phyloP scores from a whole-genome alignment of 2,113 vertebrate genomes.

The Vimba vimba region DNA sequence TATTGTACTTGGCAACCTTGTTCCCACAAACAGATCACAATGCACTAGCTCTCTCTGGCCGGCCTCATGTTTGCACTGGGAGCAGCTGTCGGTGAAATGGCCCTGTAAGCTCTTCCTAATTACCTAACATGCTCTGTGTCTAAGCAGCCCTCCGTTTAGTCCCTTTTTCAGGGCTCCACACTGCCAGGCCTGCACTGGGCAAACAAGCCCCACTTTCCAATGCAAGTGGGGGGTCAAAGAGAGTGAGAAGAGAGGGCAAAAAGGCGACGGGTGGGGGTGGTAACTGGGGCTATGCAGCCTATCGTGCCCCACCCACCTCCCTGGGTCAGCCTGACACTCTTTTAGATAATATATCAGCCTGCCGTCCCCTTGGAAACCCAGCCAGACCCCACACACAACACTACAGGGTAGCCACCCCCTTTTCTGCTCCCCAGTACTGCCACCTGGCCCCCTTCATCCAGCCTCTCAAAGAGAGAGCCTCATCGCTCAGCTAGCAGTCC shows the following conservation, averaged over 20 bases:
- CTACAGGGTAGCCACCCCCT: conserved; percentile 62
- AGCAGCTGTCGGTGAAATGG: conserved; percentile 74
- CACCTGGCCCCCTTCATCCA: conserved; percentile 66
- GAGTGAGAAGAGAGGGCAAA: conserved; percentile 29
- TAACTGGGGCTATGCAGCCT: conserved; percentile 30
- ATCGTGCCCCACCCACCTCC: conserved; percentile 45
- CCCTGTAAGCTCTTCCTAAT: conserved; percentile 75
- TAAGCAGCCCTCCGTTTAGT: conserved; percentile 64
- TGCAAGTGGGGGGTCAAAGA: conserved; percentile 56
- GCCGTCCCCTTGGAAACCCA: conserved; percentile 72
- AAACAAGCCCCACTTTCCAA: conserved; percentile 55
- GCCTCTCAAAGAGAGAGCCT: conserved; percentile 60
- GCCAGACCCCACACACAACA: conserved; percentile 73
- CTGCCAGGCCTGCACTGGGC: conserved; percentile 57
- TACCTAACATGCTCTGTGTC: conserved; percentile 74
- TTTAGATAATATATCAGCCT: conserved; percentile 77
- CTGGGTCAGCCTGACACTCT: conserved; percentile 70
- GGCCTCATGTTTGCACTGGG: conserved; percentile 55
- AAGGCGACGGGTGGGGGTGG: conserved; percentile 48
- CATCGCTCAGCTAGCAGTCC: conserved; percentile 67
- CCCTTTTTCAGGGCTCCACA: conserved; percentile 45
- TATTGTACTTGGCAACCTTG: conserved; percentile 58
- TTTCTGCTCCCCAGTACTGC: conserved; percentile 66
- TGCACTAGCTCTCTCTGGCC: conserved; percentile 50
- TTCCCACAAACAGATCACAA: conserved; percentile 57